These are phyloP conservation scores for Esox masquinongy DNA, from an alignment of 2,797 vertebrate genomes.

Conservation along the genomic window DNA sequence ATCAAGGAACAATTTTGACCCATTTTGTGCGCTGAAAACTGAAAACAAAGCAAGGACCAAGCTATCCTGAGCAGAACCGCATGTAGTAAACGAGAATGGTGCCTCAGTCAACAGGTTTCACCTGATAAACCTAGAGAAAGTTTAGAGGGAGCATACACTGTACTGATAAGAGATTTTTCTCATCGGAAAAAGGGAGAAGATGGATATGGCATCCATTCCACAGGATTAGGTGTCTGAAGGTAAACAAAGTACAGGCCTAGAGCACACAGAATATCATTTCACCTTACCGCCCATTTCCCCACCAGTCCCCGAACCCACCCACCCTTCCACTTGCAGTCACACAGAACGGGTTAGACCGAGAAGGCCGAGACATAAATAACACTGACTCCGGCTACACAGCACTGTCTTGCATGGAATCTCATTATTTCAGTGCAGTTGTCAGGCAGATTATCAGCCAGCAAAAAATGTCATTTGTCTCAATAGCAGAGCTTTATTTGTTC, in stretches of 20 bases:
- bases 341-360: background rate
- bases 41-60: background rate
- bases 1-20: background rate
- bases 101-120: background rate
- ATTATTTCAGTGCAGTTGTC: conserved; percentile 55
- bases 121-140: background rate
- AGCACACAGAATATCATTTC: conserved; percentile 58
- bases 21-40: background rate
- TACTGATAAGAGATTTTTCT: background rate
- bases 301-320: conserved; percentile 31
- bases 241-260: conserved; percentile 39
- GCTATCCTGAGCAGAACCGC: background rate
- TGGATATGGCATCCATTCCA: conserved; percentile 42
- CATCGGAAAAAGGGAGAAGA: conserved; percentile 31
- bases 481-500: conserved; percentile 54
- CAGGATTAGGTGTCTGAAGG: conserved; percentile 40
- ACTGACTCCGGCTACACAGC: conserved; percentile 27
- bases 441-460: conserved; percentile 50
- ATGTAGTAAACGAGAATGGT: background rate
- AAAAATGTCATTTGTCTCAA: conserved; percentile 37
- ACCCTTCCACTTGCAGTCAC: background rate
- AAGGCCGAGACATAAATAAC: conserved; percentile 30
- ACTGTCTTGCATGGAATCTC: conserved; percentile 49
- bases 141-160: background rate
- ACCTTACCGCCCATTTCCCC: conserved; percentile 39